phyloP scores from a whole-genome alignment of 2,888 invertebrate species.

The Thecophora atra region DNA sequence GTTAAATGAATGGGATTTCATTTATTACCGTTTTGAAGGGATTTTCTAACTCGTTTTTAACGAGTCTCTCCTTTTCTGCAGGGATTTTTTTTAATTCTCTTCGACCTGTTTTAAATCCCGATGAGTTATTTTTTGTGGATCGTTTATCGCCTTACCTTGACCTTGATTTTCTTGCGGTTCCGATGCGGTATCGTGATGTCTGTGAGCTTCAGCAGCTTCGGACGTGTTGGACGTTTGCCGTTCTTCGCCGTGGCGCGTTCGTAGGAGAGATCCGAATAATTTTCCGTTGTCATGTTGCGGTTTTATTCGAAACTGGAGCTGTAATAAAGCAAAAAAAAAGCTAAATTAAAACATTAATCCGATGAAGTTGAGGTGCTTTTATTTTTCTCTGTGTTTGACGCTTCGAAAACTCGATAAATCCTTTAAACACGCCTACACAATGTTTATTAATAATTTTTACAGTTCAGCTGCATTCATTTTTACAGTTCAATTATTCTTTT shows the following conservation, averaged over 20 bases:
- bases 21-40: too few species aligned
- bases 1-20: too few species aligned
- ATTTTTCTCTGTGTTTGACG: background rate
- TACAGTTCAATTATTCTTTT: background rate
- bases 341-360: background rate
- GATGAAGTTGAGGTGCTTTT: background rate
- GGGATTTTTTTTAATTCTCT: too few species aligned
- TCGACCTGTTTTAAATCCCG: too few species aligned
- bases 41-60: too few species aligned
- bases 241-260: conserved; percentile 56
- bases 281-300: conserved; percentile 61
- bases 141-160: conserved; percentile 55
- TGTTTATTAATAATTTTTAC: background rate
- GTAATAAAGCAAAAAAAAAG: background rate
- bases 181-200: conserved; percentile 64
- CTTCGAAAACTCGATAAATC: background rate
- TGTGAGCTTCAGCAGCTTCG: conserved; percentile 62
- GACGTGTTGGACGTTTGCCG: conserved; percentile 61
- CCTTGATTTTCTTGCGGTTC: conserved; percentile 64
- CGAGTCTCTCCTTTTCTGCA: too few species aligned
- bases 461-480: background rate
- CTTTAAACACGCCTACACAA: background rate
- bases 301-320: conserved; percentile 8
- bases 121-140: background rate
- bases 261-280: conserved; percentile 59